A percentile compares a stretch with the other conserved stretches of the same genome.
Conservation (phyloP, 2,797 vertebrate species). For the Rhodeus uyekii region DNA sequence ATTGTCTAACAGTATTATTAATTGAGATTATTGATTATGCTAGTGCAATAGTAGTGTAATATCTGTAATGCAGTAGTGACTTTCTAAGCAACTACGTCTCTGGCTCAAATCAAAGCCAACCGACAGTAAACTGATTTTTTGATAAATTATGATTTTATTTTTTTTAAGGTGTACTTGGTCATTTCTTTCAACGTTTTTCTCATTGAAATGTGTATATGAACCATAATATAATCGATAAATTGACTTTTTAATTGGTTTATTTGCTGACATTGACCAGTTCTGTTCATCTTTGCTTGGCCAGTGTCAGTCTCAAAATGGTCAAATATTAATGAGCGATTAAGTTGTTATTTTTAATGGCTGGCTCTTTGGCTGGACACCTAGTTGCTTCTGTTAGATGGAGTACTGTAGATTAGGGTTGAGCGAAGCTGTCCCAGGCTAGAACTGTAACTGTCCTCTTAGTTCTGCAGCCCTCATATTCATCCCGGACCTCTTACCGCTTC, state of each 20-base stretch:
- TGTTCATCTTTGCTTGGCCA: not conserved
- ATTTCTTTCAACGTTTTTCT: not conserved
- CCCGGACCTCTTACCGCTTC: constrained; percentile 24
- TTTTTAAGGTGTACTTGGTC: not conserved
- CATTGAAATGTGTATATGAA: not conserved
- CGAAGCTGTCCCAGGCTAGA: constrained; percentile 39
- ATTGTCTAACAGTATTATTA: constrained; percentile 22
- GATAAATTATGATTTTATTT: no score
- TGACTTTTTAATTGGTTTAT: not conserved
- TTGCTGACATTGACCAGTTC: not conserved
- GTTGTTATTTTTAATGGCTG: not conserved
- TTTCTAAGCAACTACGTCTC: constrained; percentile 74
- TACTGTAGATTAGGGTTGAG: constrained; percentile 27
- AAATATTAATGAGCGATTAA: not conserved
- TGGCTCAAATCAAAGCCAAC: constrained; percentile 2
- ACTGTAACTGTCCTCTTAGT: constrained; percentile 43
- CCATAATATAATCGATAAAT: not conserved
- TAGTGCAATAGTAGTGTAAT: not conserved
- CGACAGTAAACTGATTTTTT: not conserved
- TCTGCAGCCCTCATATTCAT: constrained; percentile 57
- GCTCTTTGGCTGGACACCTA: constrained; percentile 38
- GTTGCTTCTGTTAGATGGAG: constrained; percentile 53
- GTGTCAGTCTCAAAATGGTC: not conserved
- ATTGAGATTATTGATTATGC: not conserved
- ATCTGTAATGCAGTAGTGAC: constrained; percentile 25